Conservation (phyloP, 2,113 vertebrate species). For the Anoplopoma fimbria region DNA sequence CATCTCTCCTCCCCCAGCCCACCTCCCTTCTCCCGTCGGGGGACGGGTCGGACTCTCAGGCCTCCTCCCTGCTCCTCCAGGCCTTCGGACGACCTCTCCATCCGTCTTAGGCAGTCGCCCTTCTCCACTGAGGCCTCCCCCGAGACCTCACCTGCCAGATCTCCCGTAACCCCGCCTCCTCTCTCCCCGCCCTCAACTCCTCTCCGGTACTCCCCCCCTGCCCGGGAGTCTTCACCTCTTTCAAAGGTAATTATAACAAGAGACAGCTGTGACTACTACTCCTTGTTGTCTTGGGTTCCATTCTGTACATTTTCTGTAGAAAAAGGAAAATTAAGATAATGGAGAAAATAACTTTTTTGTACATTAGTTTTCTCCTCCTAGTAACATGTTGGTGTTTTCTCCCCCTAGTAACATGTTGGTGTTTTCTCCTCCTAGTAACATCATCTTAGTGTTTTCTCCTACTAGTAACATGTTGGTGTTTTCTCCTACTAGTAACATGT, state of each 20-base stretch:
- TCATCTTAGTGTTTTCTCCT: too few relatives aligned
- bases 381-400: too few relatives aligned
- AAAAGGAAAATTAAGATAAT: too few relatives aligned
- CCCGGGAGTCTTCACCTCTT: conserved; percentile 54
- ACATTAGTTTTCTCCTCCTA: too few relatives aligned
- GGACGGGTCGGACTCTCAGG: conserved; percentile 70
- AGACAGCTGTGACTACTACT: too few relatives aligned
- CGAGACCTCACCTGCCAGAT: conserved; percentile 76
- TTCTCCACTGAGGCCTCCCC: conserved; percentile 86
- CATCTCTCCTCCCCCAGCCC: conserved; percentile 79
- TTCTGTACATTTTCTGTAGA: too few relatives aligned
- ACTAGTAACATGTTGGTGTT: too few relatives aligned
- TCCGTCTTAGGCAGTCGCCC: conserved; percentile 86
- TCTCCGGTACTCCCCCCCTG: conserved; percentile 2
- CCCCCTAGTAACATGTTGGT: too few relatives aligned
- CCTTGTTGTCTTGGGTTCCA: too few relatives aligned
- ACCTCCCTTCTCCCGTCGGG: conserved; percentile 68
- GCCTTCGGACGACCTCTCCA: conserved; percentile 74
- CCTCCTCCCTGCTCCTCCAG: conserved; percentile 74
- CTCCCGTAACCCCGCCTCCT: conserved; percentile 57
- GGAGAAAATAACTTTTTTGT: too few relatives aligned
- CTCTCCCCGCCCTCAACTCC: conserved; percentile 66
- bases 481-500: too few relatives aligned
- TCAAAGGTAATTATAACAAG: conserved; percentile 52
- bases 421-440: too few relatives aligned